Percentiles rank a stretch among this genome's conserved stretches.
Evolutionary conservation across 2,113 vertebrate species (phyloP).

Genomic region (Gila orcuttii): DNA sequence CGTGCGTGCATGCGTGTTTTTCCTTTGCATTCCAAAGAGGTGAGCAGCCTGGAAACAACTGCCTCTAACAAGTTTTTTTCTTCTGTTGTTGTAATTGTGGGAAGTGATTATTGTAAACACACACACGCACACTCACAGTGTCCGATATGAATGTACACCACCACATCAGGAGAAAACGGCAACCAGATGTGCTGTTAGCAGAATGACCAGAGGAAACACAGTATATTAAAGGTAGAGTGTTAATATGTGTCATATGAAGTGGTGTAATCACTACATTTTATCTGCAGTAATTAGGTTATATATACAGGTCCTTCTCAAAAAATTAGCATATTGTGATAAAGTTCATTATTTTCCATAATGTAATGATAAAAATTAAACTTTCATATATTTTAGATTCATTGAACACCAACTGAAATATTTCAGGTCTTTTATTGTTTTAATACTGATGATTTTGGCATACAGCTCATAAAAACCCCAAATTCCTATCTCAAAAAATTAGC

Average conservation of each 20-base stretch:
- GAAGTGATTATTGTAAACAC: conserved; percentile 60
- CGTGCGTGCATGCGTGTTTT: not conserved
- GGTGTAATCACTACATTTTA: conserved; percentile 40
- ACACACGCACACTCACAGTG: conserved; percentile 19
- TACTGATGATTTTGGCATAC: no score
- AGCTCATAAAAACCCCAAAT: no score
- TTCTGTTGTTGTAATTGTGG: conserved; percentile 54
- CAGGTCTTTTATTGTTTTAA: no score
- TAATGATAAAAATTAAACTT: no score
- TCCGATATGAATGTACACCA: conserved; percentile 49
- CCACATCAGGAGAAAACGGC: conserved; percentile 57
- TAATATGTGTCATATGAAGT: conserved; percentile 43
- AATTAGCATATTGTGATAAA: no score
- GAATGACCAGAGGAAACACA: conserved; percentile 52
- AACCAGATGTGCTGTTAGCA: conserved; percentile 58
- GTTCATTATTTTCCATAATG: no score
- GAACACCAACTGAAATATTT: no score
- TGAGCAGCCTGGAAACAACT: conserved; percentile 58
- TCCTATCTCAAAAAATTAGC: no score
- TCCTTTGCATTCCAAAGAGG: conserved; percentile 56
- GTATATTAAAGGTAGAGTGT: conserved; percentile 51
- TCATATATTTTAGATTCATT: no score
- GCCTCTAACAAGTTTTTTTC: conserved; percentile 44
- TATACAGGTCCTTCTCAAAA: no score
- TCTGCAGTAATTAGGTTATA: not conserved